These are phyloP conservation scores for Amia ocellicauda DNA, from an alignment of 2,113 vertebrate species.

Conservation along the genomic window DNA sequence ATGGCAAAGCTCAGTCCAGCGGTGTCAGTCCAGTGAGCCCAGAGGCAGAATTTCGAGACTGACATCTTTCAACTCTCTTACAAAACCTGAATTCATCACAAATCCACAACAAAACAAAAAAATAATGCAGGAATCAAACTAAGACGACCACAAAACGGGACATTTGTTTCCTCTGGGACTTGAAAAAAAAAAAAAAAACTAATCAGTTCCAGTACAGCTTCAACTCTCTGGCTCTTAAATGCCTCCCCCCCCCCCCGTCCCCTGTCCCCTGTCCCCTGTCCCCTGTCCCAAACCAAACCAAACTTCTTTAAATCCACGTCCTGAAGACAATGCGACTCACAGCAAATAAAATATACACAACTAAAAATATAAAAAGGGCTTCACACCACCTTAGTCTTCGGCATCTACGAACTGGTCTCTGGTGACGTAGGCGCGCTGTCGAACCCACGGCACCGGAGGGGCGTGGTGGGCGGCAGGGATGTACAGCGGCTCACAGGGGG, in stretches of 20 bases:
- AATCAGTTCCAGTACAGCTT: too few species aligned
- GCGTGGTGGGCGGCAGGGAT: slow-evolving; percentile 45
- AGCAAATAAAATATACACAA: neutral
- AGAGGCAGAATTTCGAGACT: neutral
- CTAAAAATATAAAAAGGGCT: too few species aligned
- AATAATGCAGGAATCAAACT: too few species aligned
- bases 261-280: too few species aligned
- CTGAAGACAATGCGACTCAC: neutral
- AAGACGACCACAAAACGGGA: too few species aligned
- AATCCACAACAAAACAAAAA: neutral
- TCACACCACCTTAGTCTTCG: slow-evolving; percentile 35
- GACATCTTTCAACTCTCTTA: too few species aligned
- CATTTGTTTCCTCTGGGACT: too few species aligned
- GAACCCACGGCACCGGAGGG: slow-evolving; percentile 37
- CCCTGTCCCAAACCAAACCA: neutral
- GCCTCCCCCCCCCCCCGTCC: neutral
- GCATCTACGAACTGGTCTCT: slow-evolving; percentile 57
- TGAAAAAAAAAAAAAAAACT: too few species aligned
- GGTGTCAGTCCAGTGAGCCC: too few species aligned
- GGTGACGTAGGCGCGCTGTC: slow-evolving; percentile 5
- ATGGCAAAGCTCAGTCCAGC: too few species aligned
- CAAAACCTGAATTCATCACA: neutral
- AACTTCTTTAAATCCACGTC: neutral
- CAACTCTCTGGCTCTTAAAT: too few species aligned
- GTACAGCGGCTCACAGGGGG: slow-evolving; percentile 31